phyloP scores from a whole-genome alignment of 2,888 invertebrate genomes.

The Lydus trimaculatus region DNA sequence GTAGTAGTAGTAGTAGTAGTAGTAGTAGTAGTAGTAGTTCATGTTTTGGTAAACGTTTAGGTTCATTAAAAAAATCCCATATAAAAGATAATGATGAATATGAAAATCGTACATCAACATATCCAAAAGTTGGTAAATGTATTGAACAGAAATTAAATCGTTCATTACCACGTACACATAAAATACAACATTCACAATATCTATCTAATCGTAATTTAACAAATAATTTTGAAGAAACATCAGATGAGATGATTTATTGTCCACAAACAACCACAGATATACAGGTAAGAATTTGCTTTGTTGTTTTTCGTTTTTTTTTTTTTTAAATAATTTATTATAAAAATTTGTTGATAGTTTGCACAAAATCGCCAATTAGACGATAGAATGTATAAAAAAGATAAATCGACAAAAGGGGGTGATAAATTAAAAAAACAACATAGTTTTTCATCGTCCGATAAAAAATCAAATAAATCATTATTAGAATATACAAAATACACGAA shows the following conservation, averaged over 20 bases:
- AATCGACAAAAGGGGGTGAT: conserved; percentile 45
- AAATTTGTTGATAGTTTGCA: conserved; percentile 44
- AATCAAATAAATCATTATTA: conserved; percentile 62
- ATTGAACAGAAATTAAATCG: conserved; percentile 51
- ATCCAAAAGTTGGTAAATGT: conserved; percentile 51
- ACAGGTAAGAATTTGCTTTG: too few relatives aligned
- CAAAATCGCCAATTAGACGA: conserved; percentile 54
- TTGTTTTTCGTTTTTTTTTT: neutral
- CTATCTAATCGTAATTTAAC: conserved; percentile 39
- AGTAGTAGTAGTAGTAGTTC: conserved; percentile 46
- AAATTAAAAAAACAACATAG: conserved; percentile 55
- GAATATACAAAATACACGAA: conserved; percentile 66
- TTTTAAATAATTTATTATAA: neutral
- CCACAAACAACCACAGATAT: conserved; percentile 55
- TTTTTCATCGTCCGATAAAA: conserved; percentile 51
- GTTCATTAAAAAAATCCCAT: conserved; percentile 52
- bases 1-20: conserved; percentile 40
- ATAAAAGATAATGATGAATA: conserved; percentile 42
- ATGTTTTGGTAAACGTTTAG: conserved; percentile 58
- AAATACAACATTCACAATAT: conserved; percentile 45
- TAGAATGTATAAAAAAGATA: conserved; percentile 45
- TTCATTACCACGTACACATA: conserved; percentile 55
- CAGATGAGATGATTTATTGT: conserved; percentile 58
- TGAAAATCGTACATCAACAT: conserved; percentile 48
- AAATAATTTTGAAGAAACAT: conserved; percentile 42